These are phyloP conservation scores for Leptocoma aspasia DNA, from an alignment of 2,113 vertebrate genomes.

Conservation along the genomic window DNA sequence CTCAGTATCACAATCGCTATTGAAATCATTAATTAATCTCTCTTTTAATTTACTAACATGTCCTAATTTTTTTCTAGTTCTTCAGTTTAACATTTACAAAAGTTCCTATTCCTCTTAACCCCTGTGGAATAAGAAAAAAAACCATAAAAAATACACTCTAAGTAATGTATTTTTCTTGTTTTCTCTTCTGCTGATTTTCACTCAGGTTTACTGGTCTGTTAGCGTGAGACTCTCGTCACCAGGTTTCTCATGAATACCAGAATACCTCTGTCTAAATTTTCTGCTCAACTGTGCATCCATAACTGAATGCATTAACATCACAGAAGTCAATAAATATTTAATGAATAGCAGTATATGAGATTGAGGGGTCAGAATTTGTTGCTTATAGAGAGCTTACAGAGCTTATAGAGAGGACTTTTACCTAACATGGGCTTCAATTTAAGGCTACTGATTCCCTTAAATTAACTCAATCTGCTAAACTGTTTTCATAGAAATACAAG, in stretches of 20 bases:
- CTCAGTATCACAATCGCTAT: not conserved
- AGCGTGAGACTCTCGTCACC: not conserved
- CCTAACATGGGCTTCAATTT: not conserved
- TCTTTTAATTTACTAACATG: not conserved
- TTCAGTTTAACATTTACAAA: not conserved
- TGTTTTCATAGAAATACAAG: not conserved
- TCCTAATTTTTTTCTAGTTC: not conserved
- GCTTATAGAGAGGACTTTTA: not conserved
- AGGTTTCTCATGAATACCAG: constrained; percentile 28
- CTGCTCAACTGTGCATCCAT: not conserved
- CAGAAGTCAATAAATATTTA: constrained; percentile 22
- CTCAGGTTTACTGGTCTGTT: not conserved
- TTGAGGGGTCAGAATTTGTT: not conserved
- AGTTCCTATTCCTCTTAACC: not conserved
- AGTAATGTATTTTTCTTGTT: not conserved
- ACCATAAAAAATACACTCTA: not conserved
- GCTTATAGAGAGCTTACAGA: not conserved
- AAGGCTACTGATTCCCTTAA: not conserved
- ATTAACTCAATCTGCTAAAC: not conserved
- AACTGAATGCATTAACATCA: not conserved
- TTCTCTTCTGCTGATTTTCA: not conserved
- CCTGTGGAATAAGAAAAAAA: not conserved
- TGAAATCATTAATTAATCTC: not conserved
- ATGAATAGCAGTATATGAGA: not conserved
- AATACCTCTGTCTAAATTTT: constrained; percentile 5